Percentiles rank a stretch among this genome's conserved stretches.
Conservation (phyloP, 1,140 invertebrate genomes). For the Drosophila persimilis region DNA sequence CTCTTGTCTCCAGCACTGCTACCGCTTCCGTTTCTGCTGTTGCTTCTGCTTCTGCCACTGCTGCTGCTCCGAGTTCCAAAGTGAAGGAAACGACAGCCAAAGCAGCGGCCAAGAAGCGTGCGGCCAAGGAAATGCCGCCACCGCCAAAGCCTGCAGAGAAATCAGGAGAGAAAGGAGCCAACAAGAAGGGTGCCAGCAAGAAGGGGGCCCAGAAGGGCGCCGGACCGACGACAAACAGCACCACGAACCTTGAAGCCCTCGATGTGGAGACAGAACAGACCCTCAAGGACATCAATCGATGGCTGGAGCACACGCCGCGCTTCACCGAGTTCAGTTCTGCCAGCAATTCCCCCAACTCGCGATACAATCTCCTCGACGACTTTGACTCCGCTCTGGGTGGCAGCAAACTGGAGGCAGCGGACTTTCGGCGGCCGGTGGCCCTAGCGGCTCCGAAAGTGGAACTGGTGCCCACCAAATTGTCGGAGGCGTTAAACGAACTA, state of each 20-base stretch:
- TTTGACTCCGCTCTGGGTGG: constrained; percentile 81
- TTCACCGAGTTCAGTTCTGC: constrained; percentile 89
- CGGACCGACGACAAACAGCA: constrained; percentile 81
- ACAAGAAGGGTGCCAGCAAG: constrained; percentile 63
- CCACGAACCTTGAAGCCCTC: constrained; percentile 89
- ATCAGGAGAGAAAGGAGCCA: constrained; percentile 42
- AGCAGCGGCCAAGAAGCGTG: constrained; percentile 46
- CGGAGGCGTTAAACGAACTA: constrained; percentile 70
- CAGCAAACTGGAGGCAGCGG: constrained; percentile 70
- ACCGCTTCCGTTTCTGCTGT: not conserved
- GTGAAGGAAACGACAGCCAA: constrained; percentile 39
- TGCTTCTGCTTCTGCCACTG: not conserved
- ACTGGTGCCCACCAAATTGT: constrained; percentile 70
- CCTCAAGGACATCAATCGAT: constrained; percentile 93
- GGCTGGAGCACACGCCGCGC: constrained; percentile 92
- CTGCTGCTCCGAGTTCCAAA: constrained; percentile 19
- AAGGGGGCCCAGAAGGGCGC: constrained; percentile 58
- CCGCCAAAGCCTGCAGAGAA: constrained; percentile 67
- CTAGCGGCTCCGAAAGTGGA: constrained; percentile 69
- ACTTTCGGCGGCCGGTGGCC: constrained; percentile 72
- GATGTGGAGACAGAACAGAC: constrained; percentile 91
- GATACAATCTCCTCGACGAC: constrained; percentile 84
- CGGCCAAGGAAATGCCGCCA: constrained; percentile 71
- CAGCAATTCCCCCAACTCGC: constrained; percentile 87
- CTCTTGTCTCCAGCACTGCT: not conserved